A percentile compares a stretch with the other conserved stretches of the same genome.
These are phyloP conservation scores for Stenolophus ochropezus DNA, from an alignment of 2,888 invertebrate species.

Conservation along the genomic window DNA sequence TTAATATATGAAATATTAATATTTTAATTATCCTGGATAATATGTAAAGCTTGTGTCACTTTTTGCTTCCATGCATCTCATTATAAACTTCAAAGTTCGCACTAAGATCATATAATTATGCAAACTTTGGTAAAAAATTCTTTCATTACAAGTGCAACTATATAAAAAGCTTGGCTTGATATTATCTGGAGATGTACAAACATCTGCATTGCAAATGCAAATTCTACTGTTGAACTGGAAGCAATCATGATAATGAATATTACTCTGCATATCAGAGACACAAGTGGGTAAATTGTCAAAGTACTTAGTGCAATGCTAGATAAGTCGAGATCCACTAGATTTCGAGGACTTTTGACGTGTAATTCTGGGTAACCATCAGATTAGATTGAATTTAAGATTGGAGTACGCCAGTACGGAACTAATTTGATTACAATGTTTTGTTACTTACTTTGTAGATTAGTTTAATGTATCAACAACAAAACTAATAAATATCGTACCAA, in stretches of 20 bases:
- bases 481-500: too few relatives aligned
- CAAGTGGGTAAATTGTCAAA: conserved; percentile 1
- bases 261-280: not conserved
- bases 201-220: conserved; percentile 15
- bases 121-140: too few relatives aligned
- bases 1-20: too few relatives aligned
- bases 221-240: not conserved
- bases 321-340: not conserved
- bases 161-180: not conserved
- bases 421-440: too few relatives aligned
- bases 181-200: not conserved
- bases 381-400: not conserved
- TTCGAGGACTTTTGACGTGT: not conserved
- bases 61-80: too few relatives aligned
- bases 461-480: too few relatives aligned
- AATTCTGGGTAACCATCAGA: not conserved
- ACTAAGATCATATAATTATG: too few relatives aligned
- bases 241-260: conserved; percentile 18
- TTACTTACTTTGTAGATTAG: not conserved
- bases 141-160: not conserved
- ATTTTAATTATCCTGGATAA: too few relatives aligned
- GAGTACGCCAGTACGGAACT: not conserved
- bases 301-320: not conserved
- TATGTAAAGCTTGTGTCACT: too few relatives aligned
- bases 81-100: too few relatives aligned